Percentiles rank a stretch among this genome's conserved stretches.
Evolutionary conservation across 2,113 vertebrate species (phyloP).

Genomic region (Octodon degus): DNA sequence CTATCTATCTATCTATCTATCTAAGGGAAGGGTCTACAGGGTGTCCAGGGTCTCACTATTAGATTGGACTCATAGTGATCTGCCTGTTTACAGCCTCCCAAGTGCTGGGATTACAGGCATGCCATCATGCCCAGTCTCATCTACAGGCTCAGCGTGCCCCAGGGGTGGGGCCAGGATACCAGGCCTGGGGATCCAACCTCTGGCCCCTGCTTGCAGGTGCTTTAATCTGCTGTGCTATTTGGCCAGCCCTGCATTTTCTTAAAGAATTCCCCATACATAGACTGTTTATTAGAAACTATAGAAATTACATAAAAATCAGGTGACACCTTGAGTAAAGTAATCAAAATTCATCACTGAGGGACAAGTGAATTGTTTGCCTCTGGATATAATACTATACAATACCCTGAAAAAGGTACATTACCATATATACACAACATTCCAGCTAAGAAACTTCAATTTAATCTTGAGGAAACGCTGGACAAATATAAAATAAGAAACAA

Average conservation of each 20-base stretch:
- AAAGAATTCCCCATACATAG: not conserved
- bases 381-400: not conserved
- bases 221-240: too few species aligned
- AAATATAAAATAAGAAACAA: slow-evolving; percentile 24
- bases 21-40: too few species aligned
- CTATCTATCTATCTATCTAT: too few species aligned
- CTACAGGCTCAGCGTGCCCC: too few species aligned
- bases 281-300: not conserved
- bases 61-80: too few species aligned
- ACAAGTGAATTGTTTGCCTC: not conserved
- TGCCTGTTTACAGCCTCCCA: too few species aligned
- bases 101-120: too few species aligned
- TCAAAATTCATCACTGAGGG: slow-evolving; percentile 47
- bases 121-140: too few species aligned
- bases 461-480: not conserved
- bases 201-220: too few species aligned
- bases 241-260: not conserved
- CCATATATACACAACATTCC: not conserved
- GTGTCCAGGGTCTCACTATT: too few species aligned
- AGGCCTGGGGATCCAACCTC: too few species aligned
- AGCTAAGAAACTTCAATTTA: slow-evolving; percentile 41
- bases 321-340: not conserved
- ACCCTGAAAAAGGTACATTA: not conserved
- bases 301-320: slow-evolving; percentile 36
- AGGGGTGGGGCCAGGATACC: too few species aligned